A percentile compares a stretch with the other conserved stretches of the same genome.
Evolutionary conservation across 2,113 vertebrate species (phyloP).

Genomic region (Cyrtonyx montezumae): DNA sequence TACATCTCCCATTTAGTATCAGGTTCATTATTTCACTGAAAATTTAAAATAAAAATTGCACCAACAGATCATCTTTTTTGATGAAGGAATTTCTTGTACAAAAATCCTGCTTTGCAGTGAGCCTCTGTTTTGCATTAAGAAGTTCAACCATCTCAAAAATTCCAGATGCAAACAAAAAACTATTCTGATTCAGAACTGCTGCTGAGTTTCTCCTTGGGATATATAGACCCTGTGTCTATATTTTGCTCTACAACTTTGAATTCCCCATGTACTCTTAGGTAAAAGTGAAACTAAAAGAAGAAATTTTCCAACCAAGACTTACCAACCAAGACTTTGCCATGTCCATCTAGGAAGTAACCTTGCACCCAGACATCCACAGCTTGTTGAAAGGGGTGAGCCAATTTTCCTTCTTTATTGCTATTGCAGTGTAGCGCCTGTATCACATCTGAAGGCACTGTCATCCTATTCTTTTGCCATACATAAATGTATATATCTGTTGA

Average conservation of each 20-base stretch:
- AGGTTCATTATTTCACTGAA: background rate
- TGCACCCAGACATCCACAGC: rapidly evolving
- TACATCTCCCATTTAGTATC: background rate
- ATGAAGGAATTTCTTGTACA: background rate
- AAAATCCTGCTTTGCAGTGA: background rate
- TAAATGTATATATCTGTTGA: too few species aligned
- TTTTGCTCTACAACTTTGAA: background rate
- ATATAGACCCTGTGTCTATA: background rate
- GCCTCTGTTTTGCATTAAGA: background rate
- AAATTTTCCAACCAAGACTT: background rate
- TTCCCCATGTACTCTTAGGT: background rate
- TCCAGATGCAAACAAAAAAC: background rate
- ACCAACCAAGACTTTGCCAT: background rate
- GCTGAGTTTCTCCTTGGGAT: background rate
- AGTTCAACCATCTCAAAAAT: background rate
- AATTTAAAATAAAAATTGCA: background rate
- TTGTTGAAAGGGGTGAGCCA: too few species aligned
- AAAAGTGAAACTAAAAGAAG: background rate
- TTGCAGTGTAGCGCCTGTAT: too few species aligned
- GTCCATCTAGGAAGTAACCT: background rate
- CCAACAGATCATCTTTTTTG: background rate
- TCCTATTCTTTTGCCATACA: too few species aligned
- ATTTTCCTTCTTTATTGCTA: too few species aligned
- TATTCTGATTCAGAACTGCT: background rate
- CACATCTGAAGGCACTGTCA: too few species aligned